phyloP scores from a whole-genome alignment of 2,113 vertebrate genomes.

The Neotoma lepida region DNA sequence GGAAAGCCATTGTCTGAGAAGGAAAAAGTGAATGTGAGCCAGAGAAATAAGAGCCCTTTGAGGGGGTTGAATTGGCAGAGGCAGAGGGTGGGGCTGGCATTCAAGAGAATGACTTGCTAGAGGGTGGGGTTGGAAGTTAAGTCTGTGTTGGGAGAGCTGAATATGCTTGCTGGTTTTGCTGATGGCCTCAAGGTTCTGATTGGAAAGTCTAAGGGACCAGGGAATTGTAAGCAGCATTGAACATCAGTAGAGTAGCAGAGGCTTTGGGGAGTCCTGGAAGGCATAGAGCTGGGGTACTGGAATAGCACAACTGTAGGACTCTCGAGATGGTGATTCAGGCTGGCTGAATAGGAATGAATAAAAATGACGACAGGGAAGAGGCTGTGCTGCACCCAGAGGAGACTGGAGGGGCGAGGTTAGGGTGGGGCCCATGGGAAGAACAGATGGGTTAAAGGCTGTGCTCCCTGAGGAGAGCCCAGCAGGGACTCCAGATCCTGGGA shows the following conservation, averaged over 20 bases:
- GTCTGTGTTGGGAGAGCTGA: not conserved
- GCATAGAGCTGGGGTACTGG: not conserved
- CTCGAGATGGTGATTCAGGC: conserved; percentile 41
- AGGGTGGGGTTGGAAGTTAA: not conserved
- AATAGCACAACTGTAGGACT: not conserved
- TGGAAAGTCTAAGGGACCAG: not conserved
- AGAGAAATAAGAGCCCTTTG: conserved; percentile 68
- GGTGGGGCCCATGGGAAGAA: conserved; percentile 31
- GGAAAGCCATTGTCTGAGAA: conserved; percentile 75
- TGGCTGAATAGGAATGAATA: conserved; percentile 34
- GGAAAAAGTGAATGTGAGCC: conserved; percentile 65
- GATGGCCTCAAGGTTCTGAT: not conserved
- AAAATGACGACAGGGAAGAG: conserved; percentile 25
- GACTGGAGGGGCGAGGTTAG: not conserved
- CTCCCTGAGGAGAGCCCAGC: not conserved
- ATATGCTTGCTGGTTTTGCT: conserved; percentile 12
- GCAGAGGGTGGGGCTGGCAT: conserved; percentile 43
- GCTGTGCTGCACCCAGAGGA: conserved; percentile 32
- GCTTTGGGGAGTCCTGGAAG: not conserved
- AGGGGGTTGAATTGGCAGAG: conserved; percentile 53
- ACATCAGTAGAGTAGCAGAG: not conserved
- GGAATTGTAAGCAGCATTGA: not conserved
- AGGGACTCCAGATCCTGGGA: not conserved
- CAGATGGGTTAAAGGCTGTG: not conserved
- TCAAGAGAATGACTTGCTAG: conserved; percentile 27